phyloP scores from a whole-genome alignment of 2,113 vertebrate species.

The Thomomys bottae region DNA sequence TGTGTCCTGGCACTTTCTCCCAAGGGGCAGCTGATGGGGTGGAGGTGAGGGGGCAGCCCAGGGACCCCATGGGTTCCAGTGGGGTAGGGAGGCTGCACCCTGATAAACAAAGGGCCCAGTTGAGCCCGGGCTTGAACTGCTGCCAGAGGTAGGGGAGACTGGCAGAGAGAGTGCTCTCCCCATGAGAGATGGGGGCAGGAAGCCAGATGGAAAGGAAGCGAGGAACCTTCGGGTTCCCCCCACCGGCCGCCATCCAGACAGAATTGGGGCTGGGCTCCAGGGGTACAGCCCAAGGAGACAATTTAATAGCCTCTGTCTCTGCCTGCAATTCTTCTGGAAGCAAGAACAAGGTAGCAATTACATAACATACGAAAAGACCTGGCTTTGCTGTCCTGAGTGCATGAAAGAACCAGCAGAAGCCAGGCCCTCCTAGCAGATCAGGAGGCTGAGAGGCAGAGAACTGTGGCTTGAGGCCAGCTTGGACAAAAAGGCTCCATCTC shows the following conservation, averaged over 20 bases:
- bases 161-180: background rate
- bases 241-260: background rate
- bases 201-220: background rate
- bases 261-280: background rate
- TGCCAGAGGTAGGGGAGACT: background rate
- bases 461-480: too few species aligned
- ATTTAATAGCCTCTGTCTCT: background rate
- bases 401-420: too few species aligned
- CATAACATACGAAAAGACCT: background rate
- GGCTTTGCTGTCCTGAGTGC: background rate
- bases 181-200: background rate
- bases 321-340: background rate
- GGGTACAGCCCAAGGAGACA: background rate
- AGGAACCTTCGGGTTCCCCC: too few species aligned
- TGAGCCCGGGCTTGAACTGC: rapidly evolving
- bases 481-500: too few species aligned
- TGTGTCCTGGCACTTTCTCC: background rate
- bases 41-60: rapidly evolving
- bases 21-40: background rate
- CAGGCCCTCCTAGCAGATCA: too few species aligned
- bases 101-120: background rate
- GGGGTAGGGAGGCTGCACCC: too few species aligned
- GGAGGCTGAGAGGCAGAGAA: too few species aligned
- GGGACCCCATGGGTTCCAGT: rapidly evolving
- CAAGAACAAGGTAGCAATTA: background rate